Conservation (phyloP, 2,888 invertebrate genomes). For the Lacanobia wlatinum region DNA sequence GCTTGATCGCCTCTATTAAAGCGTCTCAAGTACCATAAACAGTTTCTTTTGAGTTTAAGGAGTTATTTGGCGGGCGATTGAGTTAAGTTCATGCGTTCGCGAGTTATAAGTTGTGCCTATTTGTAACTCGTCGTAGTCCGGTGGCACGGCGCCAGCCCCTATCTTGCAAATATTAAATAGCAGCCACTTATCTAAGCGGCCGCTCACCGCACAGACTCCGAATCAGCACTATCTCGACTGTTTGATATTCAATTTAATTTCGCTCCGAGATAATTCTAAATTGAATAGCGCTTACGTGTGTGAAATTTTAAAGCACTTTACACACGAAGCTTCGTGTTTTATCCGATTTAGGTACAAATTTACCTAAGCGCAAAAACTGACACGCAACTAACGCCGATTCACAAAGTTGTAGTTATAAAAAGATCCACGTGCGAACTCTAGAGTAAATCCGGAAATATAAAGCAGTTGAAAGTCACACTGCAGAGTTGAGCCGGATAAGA, state of each 20-base stretch:
- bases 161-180: constrained; percentile 82
- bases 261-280: constrained; percentile 69
- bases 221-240: constrained; percentile 80
- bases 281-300: constrained; percentile 63
- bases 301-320: constrained; percentile 44
- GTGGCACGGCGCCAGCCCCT: constrained; percentile 78
- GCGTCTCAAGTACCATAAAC: constrained; percentile 41
- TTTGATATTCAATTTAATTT: constrained; percentile 82
- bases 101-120: constrained; percentile 62
- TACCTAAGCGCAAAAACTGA: constrained; percentile 19
- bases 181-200: constrained; percentile 82
- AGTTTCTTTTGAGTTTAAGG: constrained; percentile 41
- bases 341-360: constrained; percentile 24
- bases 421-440: constrained; percentile 35
- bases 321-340: constrained; percentile 26
- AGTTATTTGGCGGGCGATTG: constrained; percentile 49
- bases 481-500: constrained; percentile 71
- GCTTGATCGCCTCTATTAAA: constrained; percentile 45
- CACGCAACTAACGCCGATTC: constrained; percentile 38
- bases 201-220: constrained; percentile 75
- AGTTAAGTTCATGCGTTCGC: constrained; percentile 56
- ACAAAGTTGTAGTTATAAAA: constrained; percentile 37
- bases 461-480: constrained; percentile 65
- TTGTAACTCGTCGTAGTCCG: constrained; percentile 68
- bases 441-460: constrained; percentile 51